Conservation (phyloP, 2,888 invertebrate genomes). For the Thyatira batis region DNA sequence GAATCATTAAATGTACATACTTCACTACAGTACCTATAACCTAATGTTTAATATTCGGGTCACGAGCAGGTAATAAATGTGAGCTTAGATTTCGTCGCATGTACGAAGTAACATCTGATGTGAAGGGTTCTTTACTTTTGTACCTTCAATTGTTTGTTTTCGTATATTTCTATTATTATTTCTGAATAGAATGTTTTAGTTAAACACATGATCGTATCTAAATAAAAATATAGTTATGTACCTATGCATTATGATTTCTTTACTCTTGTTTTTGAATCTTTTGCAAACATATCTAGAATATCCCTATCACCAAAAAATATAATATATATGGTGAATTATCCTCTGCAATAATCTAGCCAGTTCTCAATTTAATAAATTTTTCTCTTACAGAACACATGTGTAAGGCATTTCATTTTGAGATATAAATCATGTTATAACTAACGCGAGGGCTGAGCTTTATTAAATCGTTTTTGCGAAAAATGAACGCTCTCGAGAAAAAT, state of each 20-base stretch:
- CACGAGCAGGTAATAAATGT: constrained; percentile 43
- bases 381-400: constrained; percentile 48
- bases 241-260: too few species aligned
- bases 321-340: too few species aligned
- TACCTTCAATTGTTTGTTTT: background rate
- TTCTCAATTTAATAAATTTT: constrained; percentile 57
- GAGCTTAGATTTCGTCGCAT: constrained; percentile 33
- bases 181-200: too few species aligned
- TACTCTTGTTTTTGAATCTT: too few species aligned
- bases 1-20: constrained; percentile 53
- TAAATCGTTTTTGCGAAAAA: constrained; percentile 57
- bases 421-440: constrained; percentile 64
- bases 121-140: background rate
- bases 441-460: constrained; percentile 51
- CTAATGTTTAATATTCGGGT: constrained; percentile 26
- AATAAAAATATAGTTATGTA: too few species aligned
- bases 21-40: constrained; percentile 15
- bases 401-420: constrained; percentile 53
- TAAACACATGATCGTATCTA: too few species aligned
- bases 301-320: too few species aligned
- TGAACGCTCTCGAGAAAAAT: constrained; percentile 19
- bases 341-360: constrained; percentile 39
- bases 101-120: constrained; percentile 16
- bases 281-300: too few species aligned
- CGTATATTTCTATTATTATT: too few species aligned